Base-by-base conservation (phyloP, 2,888 invertebrate species). In the Tachystola acroxantha region DNA sequence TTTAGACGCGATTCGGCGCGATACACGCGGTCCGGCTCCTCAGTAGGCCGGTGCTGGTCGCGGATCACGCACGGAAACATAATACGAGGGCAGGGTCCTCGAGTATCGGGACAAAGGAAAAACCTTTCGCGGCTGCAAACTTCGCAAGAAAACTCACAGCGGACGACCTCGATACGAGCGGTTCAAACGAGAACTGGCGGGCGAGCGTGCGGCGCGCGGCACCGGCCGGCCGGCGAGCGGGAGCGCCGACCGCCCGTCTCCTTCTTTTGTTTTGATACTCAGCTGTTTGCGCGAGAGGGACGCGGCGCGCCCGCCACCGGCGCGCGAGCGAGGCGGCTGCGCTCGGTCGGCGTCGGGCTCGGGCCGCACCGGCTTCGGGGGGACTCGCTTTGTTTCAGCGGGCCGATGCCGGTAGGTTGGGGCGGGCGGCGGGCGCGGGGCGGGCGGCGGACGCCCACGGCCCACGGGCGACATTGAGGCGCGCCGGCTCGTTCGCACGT, bases 261-360 rank as follows among this genome's bases (percentile, higher is more conserved):
- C 63, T 77, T 81, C 75, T 71, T 85, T 88, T 88, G 88, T 87
- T 86, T 85, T 88, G 86, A 82, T 86, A 82, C 85, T 86, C 87
- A 87, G 86, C 87, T 86, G 85, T 84, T 85, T 62, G 72, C 46
- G 63, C 41, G 71, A 76, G 65, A 48, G 76, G 69, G 76, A 71
- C 42, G 50, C 31, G 46, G 46, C 36, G 48, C 47, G 46, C 65
- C 64, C 69, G 28, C 58, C 19, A 70, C 64, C 66, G 72, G 71
- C 47, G 68, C 43, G 46, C 25, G 51, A 60, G 51, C 20, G 55
- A 45, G 64, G 28, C 50, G 51, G 50, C 12, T 9, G 60, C 57
- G 56, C 60, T 65, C 76, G 74, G 54, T 36, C 32, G 70, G 62
- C 57, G 59, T 73, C 60, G 12, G 45, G 43, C 36, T 73, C 59